Conservation (phyloP, 2,888 invertebrate species). For the Hirudinaria manillensis region DNA sequence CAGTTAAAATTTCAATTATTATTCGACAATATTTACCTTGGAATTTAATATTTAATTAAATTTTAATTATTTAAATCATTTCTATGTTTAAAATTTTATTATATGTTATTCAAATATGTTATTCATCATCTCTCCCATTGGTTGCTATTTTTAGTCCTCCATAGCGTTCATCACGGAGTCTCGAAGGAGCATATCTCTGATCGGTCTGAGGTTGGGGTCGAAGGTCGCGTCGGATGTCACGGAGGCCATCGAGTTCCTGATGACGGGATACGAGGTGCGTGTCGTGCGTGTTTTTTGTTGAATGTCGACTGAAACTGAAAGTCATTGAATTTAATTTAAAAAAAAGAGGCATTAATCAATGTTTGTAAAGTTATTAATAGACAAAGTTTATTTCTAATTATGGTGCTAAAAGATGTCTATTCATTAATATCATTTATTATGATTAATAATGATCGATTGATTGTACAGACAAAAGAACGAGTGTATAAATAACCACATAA, state of each 20-base stretch:
- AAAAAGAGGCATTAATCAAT: not conserved
- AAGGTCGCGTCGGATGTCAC: slow-evolving; percentile 68
- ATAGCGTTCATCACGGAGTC: slow-evolving; percentile 58
- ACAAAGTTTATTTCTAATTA: no score
- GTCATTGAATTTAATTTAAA: not conserved
- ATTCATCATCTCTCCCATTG: not conserved
- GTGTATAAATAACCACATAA: not conserved
- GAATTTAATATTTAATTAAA: no score
- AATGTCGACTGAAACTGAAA: not conserved
- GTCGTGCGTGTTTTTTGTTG: no score
- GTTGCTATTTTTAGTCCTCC: slow-evolving; percentile 54
- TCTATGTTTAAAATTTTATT: no score
- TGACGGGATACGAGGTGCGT: slow-evolving; percentile 62
- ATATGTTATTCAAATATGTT: not conserved
- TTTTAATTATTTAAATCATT: no score
- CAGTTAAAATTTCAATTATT: no score
- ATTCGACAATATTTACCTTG: no score
- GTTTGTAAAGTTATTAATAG: no score
- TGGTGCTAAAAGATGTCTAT: no score
- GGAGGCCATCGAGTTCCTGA: slow-evolving; percentile 83
- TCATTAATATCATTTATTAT: no score
- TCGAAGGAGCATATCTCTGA: slow-evolving; percentile 61
- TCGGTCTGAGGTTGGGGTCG: slow-evolving; percentile 65
- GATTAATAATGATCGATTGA: no score
- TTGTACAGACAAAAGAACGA: no score